Percentiles rank a stretch among this genome's conserved stretches.
These are phyloP conservation scores for Dasypolia templi DNA, from an alignment of 2,888 invertebrate species.

Conservation along the genomic window DNA sequence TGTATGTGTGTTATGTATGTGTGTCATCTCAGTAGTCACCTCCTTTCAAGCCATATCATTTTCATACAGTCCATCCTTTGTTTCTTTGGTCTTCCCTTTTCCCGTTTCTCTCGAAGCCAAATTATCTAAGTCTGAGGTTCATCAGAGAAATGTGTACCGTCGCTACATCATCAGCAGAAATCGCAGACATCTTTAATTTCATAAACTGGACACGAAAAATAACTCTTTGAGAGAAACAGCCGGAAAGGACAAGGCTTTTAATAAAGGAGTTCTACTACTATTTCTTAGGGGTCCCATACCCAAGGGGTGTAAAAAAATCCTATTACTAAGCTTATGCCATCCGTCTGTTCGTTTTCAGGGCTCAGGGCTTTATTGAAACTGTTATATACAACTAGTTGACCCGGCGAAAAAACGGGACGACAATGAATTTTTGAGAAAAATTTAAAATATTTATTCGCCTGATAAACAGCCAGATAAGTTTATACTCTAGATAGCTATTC, in stretches of 20 bases:
- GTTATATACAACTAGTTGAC: no score
- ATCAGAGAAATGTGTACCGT: not conserved
- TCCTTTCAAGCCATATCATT: not conserved
- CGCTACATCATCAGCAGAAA: no score
- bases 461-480: no score
- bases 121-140: not conserved
- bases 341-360: not conserved
- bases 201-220: not conserved
- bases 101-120: not conserved
- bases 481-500: no score
- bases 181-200: not conserved
- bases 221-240: not conserved
- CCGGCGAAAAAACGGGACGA: no score
- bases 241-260: not conserved
- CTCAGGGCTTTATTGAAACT: not conserved
- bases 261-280: not conserved
- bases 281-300: not conserved
- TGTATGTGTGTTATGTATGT: no score
- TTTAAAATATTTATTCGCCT: no score
- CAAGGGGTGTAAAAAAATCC: not conserved
- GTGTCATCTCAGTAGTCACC: not conserved
- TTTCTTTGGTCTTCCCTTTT: not conserved
- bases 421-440: no score
- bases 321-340: not conserved
- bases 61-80: not conserved